Percentiles rank a stretch among this genome's conserved stretches.
Conservation (phyloP, 2,888 invertebrate genomes). For the Lydus trimaculatus region DNA sequence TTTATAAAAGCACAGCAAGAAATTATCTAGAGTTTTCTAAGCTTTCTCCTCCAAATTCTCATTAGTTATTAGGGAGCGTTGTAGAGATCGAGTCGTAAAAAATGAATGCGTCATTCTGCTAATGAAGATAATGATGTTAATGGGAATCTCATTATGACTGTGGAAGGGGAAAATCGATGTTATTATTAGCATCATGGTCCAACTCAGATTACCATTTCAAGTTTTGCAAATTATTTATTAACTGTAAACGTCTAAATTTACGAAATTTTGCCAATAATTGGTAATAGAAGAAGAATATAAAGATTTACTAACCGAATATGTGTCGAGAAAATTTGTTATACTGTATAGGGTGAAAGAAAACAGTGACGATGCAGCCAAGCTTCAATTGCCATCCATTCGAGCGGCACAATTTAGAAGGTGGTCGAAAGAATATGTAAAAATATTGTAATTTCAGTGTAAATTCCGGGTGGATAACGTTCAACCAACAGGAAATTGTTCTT, state of each 20-base stretch:
- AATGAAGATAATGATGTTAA: no score
- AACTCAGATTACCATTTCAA: not conserved
- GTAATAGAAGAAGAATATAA: no score
- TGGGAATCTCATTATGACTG: no score
- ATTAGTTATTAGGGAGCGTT: no score
- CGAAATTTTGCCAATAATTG: not conserved
- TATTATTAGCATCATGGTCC: no score
- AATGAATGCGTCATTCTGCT: no score
- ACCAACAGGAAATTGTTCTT: slow-evolving; percentile 21
- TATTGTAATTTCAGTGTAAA: slow-evolving; percentile 27
- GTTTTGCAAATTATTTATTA: not conserved
- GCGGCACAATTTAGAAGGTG: slow-evolving; percentile 12
- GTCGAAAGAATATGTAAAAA: slow-evolving; percentile 22
- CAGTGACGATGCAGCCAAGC: not conserved
- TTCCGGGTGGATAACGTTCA: slow-evolving; percentile 24
- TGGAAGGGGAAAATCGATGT: no score
- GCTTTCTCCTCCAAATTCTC: no score
- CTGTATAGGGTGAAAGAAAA: not conserved
- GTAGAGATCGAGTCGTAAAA: no score
- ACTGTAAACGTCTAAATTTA: no score
- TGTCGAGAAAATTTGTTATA: not conserved
- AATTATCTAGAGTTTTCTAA: no score
- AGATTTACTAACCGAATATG: not conserved
- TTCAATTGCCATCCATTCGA: slow-evolving; percentile 16
- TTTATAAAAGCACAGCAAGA: no score